phyloP scores from a whole-genome alignment of 2,888 invertebrate species.

The Celastrina argiolus region DNA sequence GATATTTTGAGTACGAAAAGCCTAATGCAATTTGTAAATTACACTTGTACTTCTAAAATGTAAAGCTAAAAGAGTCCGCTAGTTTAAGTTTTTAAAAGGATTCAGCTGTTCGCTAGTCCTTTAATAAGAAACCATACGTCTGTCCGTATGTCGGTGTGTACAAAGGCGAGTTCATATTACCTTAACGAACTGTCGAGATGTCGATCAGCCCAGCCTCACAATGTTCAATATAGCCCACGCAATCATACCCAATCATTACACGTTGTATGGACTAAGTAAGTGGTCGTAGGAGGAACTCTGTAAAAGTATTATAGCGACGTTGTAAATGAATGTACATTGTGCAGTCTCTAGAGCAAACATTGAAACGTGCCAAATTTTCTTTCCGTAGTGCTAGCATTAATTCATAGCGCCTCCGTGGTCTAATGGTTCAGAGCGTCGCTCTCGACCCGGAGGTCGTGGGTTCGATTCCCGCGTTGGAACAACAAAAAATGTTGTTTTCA shows the following conservation, averaged over 20 bases:
- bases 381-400: neutral
- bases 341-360: neutral
- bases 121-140: conserved; percentile 37
- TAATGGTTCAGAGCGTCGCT: too few species aligned
- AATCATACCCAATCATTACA: neutral
- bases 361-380: neutral
- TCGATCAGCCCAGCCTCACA: conserved; percentile 69
- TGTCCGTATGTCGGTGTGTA: conserved; percentile 40
- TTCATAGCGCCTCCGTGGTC: too few species aligned
- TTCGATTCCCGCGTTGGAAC: too few species aligned
- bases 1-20: too few species aligned
- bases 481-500: too few species aligned
- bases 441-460: too few species aligned
- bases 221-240: conserved; percentile 66
- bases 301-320: neutral
- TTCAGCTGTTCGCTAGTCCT: neutral
- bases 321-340: neutral
- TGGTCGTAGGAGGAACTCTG: neutral
- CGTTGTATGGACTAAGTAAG: neutral
- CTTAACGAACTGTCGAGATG: conserved; percentile 76
- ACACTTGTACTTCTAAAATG: too few species aligned
- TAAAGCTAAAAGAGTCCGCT: too few species aligned
- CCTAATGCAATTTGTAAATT: too few species aligned
- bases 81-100: too few species aligned
- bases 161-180: conserved; percentile 66